Percentiles rank a stretch among this genome's conserved stretches.
phyloP scores from a whole-genome alignment of 1,140 invertebrate genomes.

The Ostrea denselamellosa region DNA sequence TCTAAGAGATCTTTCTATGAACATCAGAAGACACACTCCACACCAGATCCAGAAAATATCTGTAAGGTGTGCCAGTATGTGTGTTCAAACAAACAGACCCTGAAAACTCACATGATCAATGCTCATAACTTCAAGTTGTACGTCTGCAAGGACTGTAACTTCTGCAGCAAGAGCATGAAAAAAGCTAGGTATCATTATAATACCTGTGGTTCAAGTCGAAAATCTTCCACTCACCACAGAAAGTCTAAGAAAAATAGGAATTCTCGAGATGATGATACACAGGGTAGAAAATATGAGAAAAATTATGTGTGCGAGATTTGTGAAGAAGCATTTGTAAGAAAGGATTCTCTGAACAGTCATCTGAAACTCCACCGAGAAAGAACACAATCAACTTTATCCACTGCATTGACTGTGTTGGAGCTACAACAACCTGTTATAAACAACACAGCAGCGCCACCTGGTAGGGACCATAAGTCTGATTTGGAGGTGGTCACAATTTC shows the following conservation, averaged over 20 bases:
- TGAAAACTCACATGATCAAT: constrained; percentile 26
- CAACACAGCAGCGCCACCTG: not conserved
- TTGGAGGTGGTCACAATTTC: not conserved
- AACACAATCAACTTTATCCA: constrained; percentile 45
- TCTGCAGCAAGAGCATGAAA: constrained; percentile 14
- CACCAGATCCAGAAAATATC: not conserved
- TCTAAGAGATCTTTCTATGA: constrained; percentile 20
- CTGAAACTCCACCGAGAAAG: constrained; percentile 27
- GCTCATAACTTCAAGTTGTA: constrained; percentile 4
- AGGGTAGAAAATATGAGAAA: constrained; percentile 18
- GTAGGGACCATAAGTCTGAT: not conserved
- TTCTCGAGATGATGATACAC: not conserved
- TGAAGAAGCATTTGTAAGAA: constrained; percentile 37
- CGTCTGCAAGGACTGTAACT: constrained; percentile 27
- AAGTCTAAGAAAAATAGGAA: not conserved
- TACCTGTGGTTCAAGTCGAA: not conserved
- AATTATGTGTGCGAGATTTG: not conserved
- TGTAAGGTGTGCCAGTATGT: constrained; percentile 27
- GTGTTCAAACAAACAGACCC: not conserved
- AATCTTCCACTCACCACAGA: not conserved
- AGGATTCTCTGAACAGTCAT: constrained; percentile 36
- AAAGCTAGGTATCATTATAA: constrained; percentile 6
- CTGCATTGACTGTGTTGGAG: constrained; percentile 45
- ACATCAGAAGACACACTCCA: constrained; percentile 11
- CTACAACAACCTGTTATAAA: constrained; percentile 46